Conservation (phyloP, 2,113 vertebrate genomes). For the Redunca redunca region DNA sequence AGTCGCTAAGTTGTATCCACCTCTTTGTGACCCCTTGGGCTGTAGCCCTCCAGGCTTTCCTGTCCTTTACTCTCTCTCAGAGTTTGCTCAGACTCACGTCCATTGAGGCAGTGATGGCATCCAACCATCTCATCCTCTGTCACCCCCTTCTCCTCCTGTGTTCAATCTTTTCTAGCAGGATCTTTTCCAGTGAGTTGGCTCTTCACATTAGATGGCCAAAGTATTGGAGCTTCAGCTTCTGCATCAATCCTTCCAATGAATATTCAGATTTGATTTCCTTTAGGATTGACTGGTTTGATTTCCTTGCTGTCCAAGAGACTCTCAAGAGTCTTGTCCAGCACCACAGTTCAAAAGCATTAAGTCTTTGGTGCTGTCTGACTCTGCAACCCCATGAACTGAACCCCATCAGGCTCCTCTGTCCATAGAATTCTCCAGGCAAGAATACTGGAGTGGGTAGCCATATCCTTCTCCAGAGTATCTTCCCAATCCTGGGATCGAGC, state of each 20-base stretch:
- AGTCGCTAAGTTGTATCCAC: not conserved
- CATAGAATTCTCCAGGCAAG: not conserved
- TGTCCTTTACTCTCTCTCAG: not conserved
- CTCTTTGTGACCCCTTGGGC: not conserved
- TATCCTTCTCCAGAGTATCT: not conserved
- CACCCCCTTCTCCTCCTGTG: not conserved
- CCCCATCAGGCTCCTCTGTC: not conserved
- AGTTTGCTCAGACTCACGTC: not conserved
- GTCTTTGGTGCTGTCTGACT: accelerated
- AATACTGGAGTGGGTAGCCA: not conserved
- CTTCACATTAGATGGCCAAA: not conserved
- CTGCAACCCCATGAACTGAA: not conserved
- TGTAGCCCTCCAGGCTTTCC: not conserved
- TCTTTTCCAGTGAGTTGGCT: not conserved
- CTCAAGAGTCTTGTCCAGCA: not conserved
- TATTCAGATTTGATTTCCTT: not conserved
- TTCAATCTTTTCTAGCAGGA: not conserved
- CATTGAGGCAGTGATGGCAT: not conserved
- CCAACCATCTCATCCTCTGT: not conserved
- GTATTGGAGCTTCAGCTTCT: not conserved
- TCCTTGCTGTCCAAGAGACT: not conserved
- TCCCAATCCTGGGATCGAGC: not conserved
- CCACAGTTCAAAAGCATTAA: not conserved
- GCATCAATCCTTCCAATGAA: not conserved
- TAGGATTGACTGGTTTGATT: not conserved